A percentile compares a stretch with the other conserved stretches of the same genome.
These are phyloP conservation scores for Anoplopoma fimbria DNA, from an alignment of 2,113 vertebrate species.

Conservation along the genomic window DNA sequence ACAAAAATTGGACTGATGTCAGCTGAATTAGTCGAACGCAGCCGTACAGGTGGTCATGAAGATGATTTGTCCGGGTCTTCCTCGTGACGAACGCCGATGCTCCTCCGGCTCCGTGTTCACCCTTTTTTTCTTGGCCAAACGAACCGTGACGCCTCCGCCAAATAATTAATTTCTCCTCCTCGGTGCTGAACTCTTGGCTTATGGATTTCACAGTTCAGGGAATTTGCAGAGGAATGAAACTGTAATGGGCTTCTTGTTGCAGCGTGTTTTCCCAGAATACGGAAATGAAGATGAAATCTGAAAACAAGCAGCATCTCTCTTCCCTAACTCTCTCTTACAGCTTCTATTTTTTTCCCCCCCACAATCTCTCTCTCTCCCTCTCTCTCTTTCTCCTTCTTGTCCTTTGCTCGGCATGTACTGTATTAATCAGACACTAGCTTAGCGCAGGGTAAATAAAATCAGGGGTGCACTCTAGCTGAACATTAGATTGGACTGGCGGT, in stretches of 20 bases:
- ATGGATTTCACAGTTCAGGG: constrained; percentile 56
- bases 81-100: constrained; percentile 11
- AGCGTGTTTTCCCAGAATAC: too few species aligned
- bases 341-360: too few species aligned
- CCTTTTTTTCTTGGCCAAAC: constrained; percentile 51
- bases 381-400: neutral
- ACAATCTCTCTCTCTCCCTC: neutral
- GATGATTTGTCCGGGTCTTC: too few species aligned
- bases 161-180: constrained; percentile 61
- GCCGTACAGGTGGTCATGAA: constrained; percentile 16
- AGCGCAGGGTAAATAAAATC: constrained; percentile 37
- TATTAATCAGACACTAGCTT: constrained; percentile 29
- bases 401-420: neutral
- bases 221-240: constrained; percentile 35
- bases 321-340: neutral
- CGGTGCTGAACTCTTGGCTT: constrained; percentile 44
- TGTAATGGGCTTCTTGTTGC: too few species aligned
- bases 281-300: constrained; percentile 16
- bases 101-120: neutral
- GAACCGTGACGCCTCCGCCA: constrained; percentile 51
- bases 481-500: constrained; percentile 22
- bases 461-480: constrained; percentile 8
- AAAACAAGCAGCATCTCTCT: constrained; percentile 21
- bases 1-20: constrained; percentile 1
- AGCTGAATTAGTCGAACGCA: constrained; percentile 29